Conservation (phyloP, 1,140 invertebrate species). For the Brachionus koreanus region DNA sequence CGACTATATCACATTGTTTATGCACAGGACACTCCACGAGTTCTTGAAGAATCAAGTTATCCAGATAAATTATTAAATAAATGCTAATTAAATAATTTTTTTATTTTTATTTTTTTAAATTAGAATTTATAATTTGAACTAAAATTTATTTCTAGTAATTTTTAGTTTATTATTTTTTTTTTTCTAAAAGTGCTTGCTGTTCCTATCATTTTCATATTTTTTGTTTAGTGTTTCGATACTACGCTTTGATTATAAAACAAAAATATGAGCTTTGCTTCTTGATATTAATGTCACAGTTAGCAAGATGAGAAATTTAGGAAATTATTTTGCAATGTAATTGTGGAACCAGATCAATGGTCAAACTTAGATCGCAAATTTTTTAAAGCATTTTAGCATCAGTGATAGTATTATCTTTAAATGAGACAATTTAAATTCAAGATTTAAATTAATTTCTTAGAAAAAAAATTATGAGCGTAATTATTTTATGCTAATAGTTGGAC, state of each 20-base stretch:
- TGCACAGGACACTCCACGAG: background rate
- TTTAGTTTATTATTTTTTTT: background rate
- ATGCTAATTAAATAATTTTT: slow-evolving; percentile 10
- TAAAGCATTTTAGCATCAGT: no score
- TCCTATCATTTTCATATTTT: slow-evolving; percentile 9
- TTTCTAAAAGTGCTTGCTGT: background rate
- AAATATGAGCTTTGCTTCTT: no score
- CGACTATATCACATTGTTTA: background rate
- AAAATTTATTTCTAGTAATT: background rate
- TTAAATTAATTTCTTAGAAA: background rate
- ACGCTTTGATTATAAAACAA: background rate
- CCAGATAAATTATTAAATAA: slow-evolving; percentile 5
- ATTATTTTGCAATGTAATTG: background rate
- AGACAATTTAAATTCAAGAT: background rate
- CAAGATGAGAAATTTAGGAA: background rate
- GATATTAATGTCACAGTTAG: background rate
- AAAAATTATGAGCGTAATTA: background rate
- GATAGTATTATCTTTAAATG: no score
- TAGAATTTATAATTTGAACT: slow-evolving; percentile 10
- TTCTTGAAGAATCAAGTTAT: background rate
- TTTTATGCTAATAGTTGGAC: slow-evolving; percentile 2
- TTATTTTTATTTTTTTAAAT: background rate
- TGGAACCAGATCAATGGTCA: no score
- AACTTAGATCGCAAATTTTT: no score
- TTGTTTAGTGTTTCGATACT: background rate